Evolutionary conservation across 1,140 invertebrate species (phyloP).

Genomic region (Drosophila parabipectinata): DNA sequence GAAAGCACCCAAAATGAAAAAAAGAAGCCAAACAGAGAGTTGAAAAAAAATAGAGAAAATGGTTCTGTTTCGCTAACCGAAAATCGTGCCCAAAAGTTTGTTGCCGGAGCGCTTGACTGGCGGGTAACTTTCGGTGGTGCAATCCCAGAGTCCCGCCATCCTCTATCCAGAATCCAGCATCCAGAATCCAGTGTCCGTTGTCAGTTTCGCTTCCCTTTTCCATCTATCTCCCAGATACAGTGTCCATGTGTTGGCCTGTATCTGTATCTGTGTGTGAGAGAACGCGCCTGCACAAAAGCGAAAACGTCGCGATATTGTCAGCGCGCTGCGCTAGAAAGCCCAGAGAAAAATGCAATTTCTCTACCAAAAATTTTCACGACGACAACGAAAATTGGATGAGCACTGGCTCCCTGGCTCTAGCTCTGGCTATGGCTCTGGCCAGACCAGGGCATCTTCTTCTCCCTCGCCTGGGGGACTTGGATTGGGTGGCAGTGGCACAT

Average conservation of each 20-base stretch:
- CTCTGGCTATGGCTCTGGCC: neutral
- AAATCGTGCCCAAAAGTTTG: constrained; percentile 65
- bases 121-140: constrained; percentile 43
- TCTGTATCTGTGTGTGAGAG: constrained; percentile 2
- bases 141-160: constrained; percentile 31
- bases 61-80: constrained; percentile 52
- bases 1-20: constrained; percentile 1
- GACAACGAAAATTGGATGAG: constrained; percentile 79
- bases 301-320: constrained; percentile 76
- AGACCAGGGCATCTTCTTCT: constrained; percentile 12
- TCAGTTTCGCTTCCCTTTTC: constrained; percentile 53
- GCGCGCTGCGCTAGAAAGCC: constrained; percentile 29
- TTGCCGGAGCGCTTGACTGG: constrained; percentile 56
- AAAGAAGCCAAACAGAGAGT: neutral
- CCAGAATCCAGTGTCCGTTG: constrained; percentile 39
- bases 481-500: neutral
- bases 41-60: neutral
- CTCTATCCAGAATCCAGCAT: neutral
- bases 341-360: constrained; percentile 72
- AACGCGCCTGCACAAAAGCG: constrained; percentile 54
- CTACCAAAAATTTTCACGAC: constrained; percentile 68
- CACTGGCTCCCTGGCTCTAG: constrained; percentile 1
- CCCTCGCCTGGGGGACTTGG: neutral
- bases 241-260: constrained; percentile 8
- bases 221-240: constrained; percentile 33